Evolutionary conservation across 2,797 vertebrate genomes (phyloP).

Genomic region (Catharus ustulatus): DNA sequence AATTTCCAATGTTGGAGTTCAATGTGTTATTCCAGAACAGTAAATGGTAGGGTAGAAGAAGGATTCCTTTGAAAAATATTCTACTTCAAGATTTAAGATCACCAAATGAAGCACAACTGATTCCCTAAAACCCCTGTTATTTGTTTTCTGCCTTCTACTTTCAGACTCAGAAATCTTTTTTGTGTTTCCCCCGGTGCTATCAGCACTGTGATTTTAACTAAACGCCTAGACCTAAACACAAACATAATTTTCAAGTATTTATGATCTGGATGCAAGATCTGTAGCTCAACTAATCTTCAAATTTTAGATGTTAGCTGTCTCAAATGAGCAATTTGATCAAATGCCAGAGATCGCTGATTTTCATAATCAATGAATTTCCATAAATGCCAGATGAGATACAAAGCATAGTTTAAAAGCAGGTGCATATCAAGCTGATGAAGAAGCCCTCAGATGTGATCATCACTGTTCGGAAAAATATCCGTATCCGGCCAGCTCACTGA

Average conservation of each 20-base stretch:
- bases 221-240: not conserved
- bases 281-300: not conserved
- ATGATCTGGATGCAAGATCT: not conserved
- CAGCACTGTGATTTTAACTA: not conserved
- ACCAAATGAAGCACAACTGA: not conserved
- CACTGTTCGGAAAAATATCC: not conserved
- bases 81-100: not conserved
- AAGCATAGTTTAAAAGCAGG: not conserved
- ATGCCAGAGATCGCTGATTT: not conserved
- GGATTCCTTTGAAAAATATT: not conserved
- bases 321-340: not conserved
- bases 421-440: not conserved
- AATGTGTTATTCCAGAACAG: not conserved
- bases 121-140: not conserved
- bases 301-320: not conserved
- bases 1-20: not conserved
- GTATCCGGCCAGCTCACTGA: constrained; percentile 32
- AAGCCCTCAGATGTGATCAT: not conserved
- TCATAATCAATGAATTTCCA: not conserved
- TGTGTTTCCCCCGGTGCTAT: not conserved
- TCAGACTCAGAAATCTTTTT: not conserved
- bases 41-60: not conserved
- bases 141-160: not conserved
- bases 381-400: not conserved
- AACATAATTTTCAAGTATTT: not conserved